Evolutionary conservation across 37 sponge, comb jelly and placozoan genomes (phyloP).

Genomic region (Oscarella lobularis): DNA sequence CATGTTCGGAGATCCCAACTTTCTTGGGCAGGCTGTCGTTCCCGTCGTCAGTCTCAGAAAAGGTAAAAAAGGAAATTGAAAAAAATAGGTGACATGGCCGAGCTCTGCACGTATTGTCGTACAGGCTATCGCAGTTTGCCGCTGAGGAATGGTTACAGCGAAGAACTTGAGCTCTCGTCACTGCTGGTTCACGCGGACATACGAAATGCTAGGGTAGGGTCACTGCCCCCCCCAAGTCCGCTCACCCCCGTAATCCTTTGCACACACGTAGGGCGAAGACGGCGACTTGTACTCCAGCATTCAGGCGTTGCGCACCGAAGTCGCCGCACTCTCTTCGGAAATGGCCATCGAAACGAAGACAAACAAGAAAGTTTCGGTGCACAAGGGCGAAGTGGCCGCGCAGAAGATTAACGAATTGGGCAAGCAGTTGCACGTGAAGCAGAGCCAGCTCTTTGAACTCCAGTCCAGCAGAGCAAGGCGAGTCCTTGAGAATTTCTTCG

Average conservation of each 20-base stretch:
- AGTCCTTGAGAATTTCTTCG: too few relatives aligned
- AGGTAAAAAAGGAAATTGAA: slow-evolving; percentile 6
- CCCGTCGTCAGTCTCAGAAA: slow-evolving; percentile 54
- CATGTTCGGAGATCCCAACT: slow-evolving; percentile 92
- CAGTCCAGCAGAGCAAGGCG: not conserved
- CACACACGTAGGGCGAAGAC: slow-evolving; percentile 9
- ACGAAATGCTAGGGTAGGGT: not conserved
- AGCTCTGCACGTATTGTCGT: not conserved
- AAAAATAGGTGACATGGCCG: not conserved
- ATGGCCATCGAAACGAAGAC: not conserved
- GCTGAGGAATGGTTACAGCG: slow-evolving; percentile 63
- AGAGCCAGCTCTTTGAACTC: not conserved
- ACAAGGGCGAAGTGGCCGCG: not conserved
- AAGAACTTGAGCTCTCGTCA: slow-evolving; percentile 82
- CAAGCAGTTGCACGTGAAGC: not conserved
- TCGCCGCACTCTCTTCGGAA: not conserved
- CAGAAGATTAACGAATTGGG: not conserved
- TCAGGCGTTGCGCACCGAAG: slow-evolving; percentile 1
- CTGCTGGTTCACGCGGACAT: slow-evolving; percentile 55
- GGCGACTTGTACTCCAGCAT: slow-evolving; percentile 4
- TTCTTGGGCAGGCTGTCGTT: slow-evolving; percentile 80
- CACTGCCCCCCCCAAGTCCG: too few relatives aligned
- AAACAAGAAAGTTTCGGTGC: not conserved
- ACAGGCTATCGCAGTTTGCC: slow-evolving; percentile 82
- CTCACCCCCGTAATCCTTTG: too few relatives aligned